Percentiles rank a stretch among this genome's conserved stretches.
Evolutionary conservation across 2,888 invertebrate species (phyloP).

Genomic region (Flabesymbios commensalis): DNA sequence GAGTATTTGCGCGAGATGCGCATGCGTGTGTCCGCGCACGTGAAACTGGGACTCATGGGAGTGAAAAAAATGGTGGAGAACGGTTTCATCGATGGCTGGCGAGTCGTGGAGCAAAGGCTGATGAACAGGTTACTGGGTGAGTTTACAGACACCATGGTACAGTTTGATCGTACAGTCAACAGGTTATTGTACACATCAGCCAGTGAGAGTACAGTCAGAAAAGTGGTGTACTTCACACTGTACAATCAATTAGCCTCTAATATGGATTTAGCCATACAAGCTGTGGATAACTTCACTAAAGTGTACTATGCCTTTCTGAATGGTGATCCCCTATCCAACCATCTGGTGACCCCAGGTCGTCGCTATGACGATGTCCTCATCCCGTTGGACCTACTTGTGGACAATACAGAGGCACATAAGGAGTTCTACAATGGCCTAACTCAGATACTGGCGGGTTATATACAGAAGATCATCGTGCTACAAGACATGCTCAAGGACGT

Average conservation of each 20-base stretch:
- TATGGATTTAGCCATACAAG: constrained; percentile 22
- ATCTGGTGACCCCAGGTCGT: constrained; percentile 20
- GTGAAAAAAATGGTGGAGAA: background rate
- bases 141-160: constrained; percentile 8
- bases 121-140: constrained; percentile 8
- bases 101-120: constrained; percentile 3
- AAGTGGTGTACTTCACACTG: constrained; percentile 17
- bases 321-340: constrained; percentile 4
- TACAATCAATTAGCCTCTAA: constrained; percentile 17
- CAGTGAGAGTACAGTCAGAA: constrained; percentile 15
- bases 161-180: constrained; percentile 16
- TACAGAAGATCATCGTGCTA: constrained; percentile 14
- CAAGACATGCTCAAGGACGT: constrained; percentile 17
- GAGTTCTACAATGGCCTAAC: constrained; percentile 16
- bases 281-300: constrained; percentile 23
- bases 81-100: constrained; percentile 17
- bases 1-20: background rate
- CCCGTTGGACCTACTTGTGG: constrained; percentile 11
- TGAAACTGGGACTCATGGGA: constrained; percentile 12
- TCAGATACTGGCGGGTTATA: constrained; percentile 17
- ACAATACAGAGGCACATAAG: constrained; percentile 1
- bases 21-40: constrained; percentile 18
- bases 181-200: constrained; percentile 14
- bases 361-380: constrained; percentile 23
- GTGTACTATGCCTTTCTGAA: constrained; percentile 23